Percentiles rank a stretch among this genome's conserved stretches.
phyloP scores from a whole-genome alignment of 2,113 vertebrate genomes.

The Turnix velox region DNA sequence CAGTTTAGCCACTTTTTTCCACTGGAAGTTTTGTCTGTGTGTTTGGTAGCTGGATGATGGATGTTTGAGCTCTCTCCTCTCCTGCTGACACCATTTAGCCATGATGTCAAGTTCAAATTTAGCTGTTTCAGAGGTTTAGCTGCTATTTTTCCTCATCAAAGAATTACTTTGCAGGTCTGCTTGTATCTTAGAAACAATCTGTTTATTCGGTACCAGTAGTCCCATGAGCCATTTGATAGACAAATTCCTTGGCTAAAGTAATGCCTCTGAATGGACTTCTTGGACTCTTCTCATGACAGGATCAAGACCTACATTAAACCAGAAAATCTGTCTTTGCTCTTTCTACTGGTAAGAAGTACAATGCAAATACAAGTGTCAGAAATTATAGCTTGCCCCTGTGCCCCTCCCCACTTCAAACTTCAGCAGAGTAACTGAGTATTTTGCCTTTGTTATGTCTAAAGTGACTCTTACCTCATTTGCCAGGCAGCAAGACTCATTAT shows the following conservation, averaged over 20 bases:
- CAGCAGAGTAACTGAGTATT: background rate
- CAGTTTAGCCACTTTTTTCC: background rate
- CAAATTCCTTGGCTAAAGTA: background rate
- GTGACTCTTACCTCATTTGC: background rate
- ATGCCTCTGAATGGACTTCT: background rate
- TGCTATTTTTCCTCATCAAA: background rate
- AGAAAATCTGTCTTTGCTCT: background rate
- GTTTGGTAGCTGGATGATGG: background rate
- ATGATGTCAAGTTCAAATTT: background rate
- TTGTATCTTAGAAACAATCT: background rate
- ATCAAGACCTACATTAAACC: background rate
- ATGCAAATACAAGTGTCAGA: background rate
- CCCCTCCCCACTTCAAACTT: background rate
- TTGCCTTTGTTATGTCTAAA: background rate
- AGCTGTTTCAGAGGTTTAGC: background rate
- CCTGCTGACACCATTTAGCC: background rate
- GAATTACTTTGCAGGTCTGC: background rate
- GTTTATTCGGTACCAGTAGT: background rate
- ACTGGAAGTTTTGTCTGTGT: background rate
- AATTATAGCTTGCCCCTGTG: background rate
- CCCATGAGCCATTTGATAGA: background rate
- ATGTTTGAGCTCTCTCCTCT: background rate
- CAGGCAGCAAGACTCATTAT: background rate
- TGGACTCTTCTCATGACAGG: background rate
- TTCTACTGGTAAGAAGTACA: background rate